These are phyloP conservation scores for Philopedon plagiatum DNA, from an alignment of 2,888 invertebrate species.

Conservation along the genomic window DNA sequence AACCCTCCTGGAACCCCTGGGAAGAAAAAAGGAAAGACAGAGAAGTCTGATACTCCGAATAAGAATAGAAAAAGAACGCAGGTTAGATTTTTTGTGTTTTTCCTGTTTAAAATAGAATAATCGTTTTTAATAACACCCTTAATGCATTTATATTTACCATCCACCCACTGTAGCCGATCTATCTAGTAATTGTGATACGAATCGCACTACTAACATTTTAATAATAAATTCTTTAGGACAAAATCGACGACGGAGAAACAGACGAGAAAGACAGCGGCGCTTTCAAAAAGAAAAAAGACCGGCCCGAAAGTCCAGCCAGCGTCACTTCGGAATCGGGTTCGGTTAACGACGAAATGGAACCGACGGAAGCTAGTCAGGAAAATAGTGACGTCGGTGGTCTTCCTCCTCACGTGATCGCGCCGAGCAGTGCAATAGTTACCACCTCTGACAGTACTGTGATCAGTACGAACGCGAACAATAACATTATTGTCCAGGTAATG, in stretches of 20 bases:
- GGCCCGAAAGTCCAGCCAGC: slow-evolving; percentile 81
- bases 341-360: slow-evolving; percentile 76
- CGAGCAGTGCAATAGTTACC: neutral
- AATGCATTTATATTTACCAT: too few relatives aligned
- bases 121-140: too few relatives aligned
- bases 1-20: slow-evolving; percentile 49
- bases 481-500: slow-evolving; percentile 15
- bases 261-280: slow-evolving; percentile 68
- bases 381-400: slow-evolving; percentile 7
- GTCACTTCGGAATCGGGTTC: slow-evolving; percentile 89
- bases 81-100: too few relatives aligned
- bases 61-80: slow-evolving; percentile 72
- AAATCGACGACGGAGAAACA: slow-evolving; percentile 65
- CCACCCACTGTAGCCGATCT: too few relatives aligned
- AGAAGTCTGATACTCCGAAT: slow-evolving; percentile 72
- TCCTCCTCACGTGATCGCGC: neutral
- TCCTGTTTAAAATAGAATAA: too few relatives aligned
- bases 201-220: too few relatives aligned
- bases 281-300: slow-evolving; percentile 70
- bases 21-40: slow-evolving; percentile 63
- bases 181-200: too few relatives aligned
- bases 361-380: slow-evolving; percentile 42
- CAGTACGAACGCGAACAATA: slow-evolving; percentile 31
- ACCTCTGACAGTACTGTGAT: slow-evolving; percentile 32
- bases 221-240: slow-evolving; percentile 45